Evolutionary conservation across 1,140 invertebrate species (phyloP), one percentile per base, ranked within the genome.

Genomic region (Mylabris phalerata): DNA sequence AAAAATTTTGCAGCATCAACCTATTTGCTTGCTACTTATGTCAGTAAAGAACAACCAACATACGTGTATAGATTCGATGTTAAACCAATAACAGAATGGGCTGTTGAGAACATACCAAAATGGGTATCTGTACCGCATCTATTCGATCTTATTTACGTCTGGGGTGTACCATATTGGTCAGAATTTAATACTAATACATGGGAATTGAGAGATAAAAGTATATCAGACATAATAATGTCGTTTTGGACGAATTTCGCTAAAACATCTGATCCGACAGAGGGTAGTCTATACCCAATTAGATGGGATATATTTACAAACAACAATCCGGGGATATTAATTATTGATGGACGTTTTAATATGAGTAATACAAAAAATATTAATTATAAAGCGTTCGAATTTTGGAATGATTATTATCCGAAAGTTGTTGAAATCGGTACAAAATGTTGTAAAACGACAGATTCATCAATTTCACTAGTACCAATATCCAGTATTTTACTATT

Each of bases 381-480:
- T 74, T 89, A 88, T 67, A 87, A 85, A 67, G 81, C 85, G 6
- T 79, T 90, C 60, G 81, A 83, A 43, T 92, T 92, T 74, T 90
- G 88, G 88, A 89, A 88, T 65, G 80, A 88, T 40, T 88, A 89
- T 67, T 90, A 88, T 71, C 88, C 88, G 0, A 85, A 79, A 70
- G 79, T 90, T 9, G 64, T 88, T 0, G 77, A 82, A 65, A 79
- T 85, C 54, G 82, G 85, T 0, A 83, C 79, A 2, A 81, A 84
- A 65, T 89, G 86, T 67, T 89, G 86, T 63, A 85, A 86, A 68
- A 71, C 77, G 32, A 78, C 75, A 3, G 67, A 71, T 26, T 3
- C 41, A 42, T 7, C 32, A 5, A 32, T 32, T 32, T 32, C 32
- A 32, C 32, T 5, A 5, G 32, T 32, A 32, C 32, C 32, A 5